phyloP scores from a whole-genome alignment of 2,797 vertebrate species.

The Macropus fuliginosus region DNA sequence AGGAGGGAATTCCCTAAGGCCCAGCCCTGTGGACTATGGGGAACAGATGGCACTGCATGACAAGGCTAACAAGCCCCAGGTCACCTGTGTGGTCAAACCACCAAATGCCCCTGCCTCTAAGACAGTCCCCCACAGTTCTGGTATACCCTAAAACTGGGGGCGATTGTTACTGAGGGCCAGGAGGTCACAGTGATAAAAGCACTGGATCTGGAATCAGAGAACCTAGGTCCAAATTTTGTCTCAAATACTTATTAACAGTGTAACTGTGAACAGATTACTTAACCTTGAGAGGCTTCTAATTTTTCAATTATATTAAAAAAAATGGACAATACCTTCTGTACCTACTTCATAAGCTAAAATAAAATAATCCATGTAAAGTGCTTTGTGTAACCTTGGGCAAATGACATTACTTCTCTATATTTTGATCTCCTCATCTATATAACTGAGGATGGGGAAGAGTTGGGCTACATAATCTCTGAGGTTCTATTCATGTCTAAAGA shows the following conservation, averaged over 20 bases:
- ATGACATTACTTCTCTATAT: neutral
- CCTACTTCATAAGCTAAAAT: neutral
- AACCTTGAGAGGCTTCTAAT: neutral
- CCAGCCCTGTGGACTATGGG: neutral
- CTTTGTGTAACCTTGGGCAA: neutral
- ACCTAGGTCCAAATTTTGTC: neutral
- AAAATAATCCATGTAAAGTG: neutral
- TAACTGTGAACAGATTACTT: neutral
- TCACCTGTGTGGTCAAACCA: neutral
- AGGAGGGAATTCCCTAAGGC: neutral
- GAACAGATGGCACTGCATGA: constrained; percentile 18
- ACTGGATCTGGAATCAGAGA: neutral
- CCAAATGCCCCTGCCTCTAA: neutral
- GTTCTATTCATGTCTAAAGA: neutral
- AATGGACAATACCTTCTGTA: too few relatives aligned
- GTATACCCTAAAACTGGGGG: neutral
- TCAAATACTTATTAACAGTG: neutral
- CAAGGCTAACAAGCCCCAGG: neutral
- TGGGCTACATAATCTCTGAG: neutral
- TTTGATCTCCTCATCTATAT: neutral
- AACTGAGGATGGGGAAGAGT: neutral
- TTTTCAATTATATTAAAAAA: neutral
- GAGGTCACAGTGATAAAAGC: neutral
- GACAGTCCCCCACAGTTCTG: neutral
- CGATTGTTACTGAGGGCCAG: neutral